These are phyloP conservation scores for Lerista edwardsae DNA, from an alignment of 2,797 vertebrate genomes.

Conservation along the genomic window DNA sequence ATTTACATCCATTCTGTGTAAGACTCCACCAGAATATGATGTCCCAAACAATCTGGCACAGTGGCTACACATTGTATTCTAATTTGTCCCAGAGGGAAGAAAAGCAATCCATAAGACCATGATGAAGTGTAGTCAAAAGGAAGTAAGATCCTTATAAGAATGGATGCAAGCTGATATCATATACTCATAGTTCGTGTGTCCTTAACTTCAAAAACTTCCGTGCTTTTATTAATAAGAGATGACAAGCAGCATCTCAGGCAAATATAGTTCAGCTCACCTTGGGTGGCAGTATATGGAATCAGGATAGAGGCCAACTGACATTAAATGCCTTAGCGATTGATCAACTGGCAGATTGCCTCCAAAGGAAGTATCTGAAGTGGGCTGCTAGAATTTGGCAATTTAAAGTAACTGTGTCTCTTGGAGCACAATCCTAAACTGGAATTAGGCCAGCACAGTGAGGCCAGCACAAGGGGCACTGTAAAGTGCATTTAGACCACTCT, in stretches of 20 bases:
- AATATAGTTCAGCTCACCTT: constrained; percentile 8
- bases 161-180: background rate
- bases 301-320: constrained; percentile 35
- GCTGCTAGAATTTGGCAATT: constrained; percentile 39
- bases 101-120: background rate
- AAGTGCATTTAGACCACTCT: too few species aligned
- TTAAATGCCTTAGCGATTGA: constrained; percentile 24
- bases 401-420: constrained; percentile 36
- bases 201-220: background rate
- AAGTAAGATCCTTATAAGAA: background rate
- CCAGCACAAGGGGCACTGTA: too few species aligned
- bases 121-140: background rate
- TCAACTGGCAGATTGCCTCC: constrained; percentile 44
- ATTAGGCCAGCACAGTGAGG: too few species aligned
- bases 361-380: constrained; percentile 20
- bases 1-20: background rate
- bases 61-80: background rate
- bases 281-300: constrained; percentile 13
- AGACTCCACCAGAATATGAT: background rate
- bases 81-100: constrained; percentile 9
- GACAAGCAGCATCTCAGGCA: constrained; percentile 1
- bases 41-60: background rate
- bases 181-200: background rate
- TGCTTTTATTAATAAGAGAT: constrained; percentile 18
- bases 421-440: too few species aligned